phyloP scores from a whole-genome alignment of 2,797 vertebrate genomes.

The Gobio occitaniae region DNA sequence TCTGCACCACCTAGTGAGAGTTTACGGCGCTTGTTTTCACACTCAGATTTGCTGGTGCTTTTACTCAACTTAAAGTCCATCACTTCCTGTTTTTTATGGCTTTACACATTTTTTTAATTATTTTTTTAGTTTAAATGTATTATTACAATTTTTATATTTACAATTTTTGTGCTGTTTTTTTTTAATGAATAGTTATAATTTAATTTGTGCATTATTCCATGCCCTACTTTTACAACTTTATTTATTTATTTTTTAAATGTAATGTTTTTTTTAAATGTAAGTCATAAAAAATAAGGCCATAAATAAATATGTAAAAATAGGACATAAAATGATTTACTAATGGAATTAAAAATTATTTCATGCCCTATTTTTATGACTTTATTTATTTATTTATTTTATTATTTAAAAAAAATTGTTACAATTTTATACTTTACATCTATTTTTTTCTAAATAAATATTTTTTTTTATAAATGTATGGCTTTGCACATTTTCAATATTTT shows the following conservation, averaged over 20 bases:
- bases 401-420: background rate
- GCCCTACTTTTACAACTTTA: background rate
- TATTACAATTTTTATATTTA: background rate
- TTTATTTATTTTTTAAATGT: too few relatives aligned
- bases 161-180: background rate
- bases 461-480: too few relatives aligned
- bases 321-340: too few relatives aligned
- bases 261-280: too few relatives aligned
- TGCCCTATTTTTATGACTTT: background rate
- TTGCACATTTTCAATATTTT: too few relatives aligned
- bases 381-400: background rate
- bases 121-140: background rate
- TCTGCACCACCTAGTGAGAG: constrained; percentile 43
- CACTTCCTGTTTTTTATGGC: background rate
- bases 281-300: too few relatives aligned
- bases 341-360: background rate
- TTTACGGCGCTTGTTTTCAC: background rate
- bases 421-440: background rate
- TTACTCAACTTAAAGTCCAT: background rate
- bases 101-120: background rate
- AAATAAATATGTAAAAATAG: too few relatives aligned
- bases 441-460: too few relatives aligned
- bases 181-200: background rate
- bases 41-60: background rate
- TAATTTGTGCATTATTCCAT: background rate